Evolutionary conservation across 1,140 invertebrate species (phyloP).

Genomic region (Drosophila teissieri): DNA sequence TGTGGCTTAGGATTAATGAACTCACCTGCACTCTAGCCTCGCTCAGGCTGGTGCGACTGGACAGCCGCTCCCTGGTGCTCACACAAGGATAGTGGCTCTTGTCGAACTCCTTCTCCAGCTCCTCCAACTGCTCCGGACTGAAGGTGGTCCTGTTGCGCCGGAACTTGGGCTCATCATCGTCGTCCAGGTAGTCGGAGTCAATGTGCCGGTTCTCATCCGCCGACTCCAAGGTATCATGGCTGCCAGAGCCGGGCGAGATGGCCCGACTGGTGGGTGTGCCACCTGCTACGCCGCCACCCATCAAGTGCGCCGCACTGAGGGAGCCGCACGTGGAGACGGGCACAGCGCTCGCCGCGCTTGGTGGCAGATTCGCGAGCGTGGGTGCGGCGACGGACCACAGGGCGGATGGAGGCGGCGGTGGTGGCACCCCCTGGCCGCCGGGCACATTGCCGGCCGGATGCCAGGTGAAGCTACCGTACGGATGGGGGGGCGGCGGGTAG

Average conservation of each 20-base stretch:
- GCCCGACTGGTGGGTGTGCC: constrained; percentile 54
- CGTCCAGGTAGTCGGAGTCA: constrained; percentile 89
- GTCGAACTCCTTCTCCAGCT: constrained; percentile 97
- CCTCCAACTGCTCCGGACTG: constrained; percentile 96
- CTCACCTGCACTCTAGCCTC: constrained; percentile 97
- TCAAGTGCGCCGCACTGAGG: constrained; percentile 60
- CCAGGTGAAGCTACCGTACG: constrained; percentile 87
- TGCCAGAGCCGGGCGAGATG: constrained; percentile 81
- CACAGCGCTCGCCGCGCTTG: constrained; percentile 49
- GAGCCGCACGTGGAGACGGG: constrained; percentile 24
- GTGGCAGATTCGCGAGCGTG: constrained; percentile 63
- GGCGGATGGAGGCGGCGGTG: constrained; percentile 56
- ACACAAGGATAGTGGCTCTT: constrained; percentile 98
- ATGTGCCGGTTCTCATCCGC: constrained; percentile 81
- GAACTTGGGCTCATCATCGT: constrained; percentile 95
- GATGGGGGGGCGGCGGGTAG: constrained; percentile 89
- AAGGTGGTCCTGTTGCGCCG: constrained; percentile 97
- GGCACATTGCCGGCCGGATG: constrained; percentile 69
- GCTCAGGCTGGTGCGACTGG: constrained; percentile 96
- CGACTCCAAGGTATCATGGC: constrained; percentile 82
- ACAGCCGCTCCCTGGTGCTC: constrained; percentile 94
- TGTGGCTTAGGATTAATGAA: too few species aligned
- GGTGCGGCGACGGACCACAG: constrained; percentile 70
- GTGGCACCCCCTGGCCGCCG: constrained; percentile 48
- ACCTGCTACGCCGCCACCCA: constrained; percentile 37